Base-by-base conservation (phyloP, 2,888 invertebrate species). In the Junonia oenone region DNA sequence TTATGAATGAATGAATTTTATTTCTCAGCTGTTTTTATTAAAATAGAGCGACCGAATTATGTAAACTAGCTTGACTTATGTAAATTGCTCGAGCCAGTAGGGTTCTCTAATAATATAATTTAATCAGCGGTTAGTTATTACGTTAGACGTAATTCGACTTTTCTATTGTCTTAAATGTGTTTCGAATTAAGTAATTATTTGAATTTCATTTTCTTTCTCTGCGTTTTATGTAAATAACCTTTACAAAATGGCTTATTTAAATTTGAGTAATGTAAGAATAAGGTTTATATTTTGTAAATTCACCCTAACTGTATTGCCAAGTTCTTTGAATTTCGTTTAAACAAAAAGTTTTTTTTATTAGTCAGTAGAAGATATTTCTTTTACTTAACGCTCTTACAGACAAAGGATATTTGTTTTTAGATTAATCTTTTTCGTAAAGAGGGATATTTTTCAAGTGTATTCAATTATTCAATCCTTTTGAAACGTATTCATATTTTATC, bases 1-100 rank as follows among this genome's bases (percentile, higher is more conserved):
- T 74, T 76, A 72, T 76, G 82, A 83, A 84, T 78, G 77, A 78
- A 78, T 76, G 74, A 75, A 67, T 73, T 72, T 71, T 69, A 67
- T 66, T 62, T 38, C 58, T 51, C 49, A 62, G 55, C 54, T 63
- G 58, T 59, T 58, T 59, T 63, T 62, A 59, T 59, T 63, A 62
- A 45, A 59, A 59, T 57, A 57, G 52, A 45, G 51, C 50, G 31
- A 38, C 29, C 51, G 58, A 59, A 61, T 59, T 56, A 62, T 62
- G 62, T 58, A 58, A 58, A 58, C 57, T 55, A 62, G 58, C 59
- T 57, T 33, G 31, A 53, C 52, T 58, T 59, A 58, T 57, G 59
- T 58, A 63, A 61, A 63, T 63, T 57, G 56, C 46, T 58, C 45
- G 54, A 56, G 54, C 57, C 51, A 54, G 56, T 54, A 48, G 55